Base-by-base conservation (phyloP, 2,797 vertebrate species). In the Melanotaenia trifasciata region DNA sequence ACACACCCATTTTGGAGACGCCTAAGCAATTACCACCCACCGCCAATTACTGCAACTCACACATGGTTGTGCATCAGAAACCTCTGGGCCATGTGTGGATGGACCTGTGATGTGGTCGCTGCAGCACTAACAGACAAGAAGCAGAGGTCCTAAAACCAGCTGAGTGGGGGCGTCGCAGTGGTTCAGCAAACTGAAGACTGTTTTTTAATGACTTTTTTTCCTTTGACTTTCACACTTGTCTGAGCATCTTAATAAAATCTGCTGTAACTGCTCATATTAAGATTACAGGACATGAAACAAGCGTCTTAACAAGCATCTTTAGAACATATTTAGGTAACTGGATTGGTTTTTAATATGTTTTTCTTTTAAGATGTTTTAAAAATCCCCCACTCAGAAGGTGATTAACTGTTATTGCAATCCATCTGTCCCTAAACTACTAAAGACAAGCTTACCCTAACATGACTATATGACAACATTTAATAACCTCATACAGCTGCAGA, bases 81-180 rank as follows among this genome's bases (percentile, higher is more conserved):
- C 35, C 54, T 57, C 70, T 70, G 20, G 7, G 70, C 83, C 87
- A 89, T 89, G 85, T 91, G 87, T 90, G 86, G 74, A 78, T 80
- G 4, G 59, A 72, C n/a, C 74, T 91, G 80, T 90, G 83, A 91
- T 91, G 90, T 90, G 90, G 90, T 90, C 32, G 30, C 71, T 50
- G 69, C 63, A 81, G 87, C 81, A 78, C 79, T 61, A 83, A 88
- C 84, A 87, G 69, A 87, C 86, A 82, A 20, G 61, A 57, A 63
- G 74, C 72, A 64, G 77, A 82, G 80, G 65, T 86, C 69, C 78
- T 84, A 20, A 67, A 77, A 81, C 71, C 59, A 64, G 12, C 84
- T n/a, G 54, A 60, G 65, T 1, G 57, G 78, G 47, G 76, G 83
- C 35, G 67, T 80, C 63, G n/a, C 40, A 20, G 35, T 22, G 67